Evolutionary conservation across 2,888 invertebrate species (phyloP), one percentile per base, ranked within the genome.

Genomic region (Cremastinae sp.): DNA sequence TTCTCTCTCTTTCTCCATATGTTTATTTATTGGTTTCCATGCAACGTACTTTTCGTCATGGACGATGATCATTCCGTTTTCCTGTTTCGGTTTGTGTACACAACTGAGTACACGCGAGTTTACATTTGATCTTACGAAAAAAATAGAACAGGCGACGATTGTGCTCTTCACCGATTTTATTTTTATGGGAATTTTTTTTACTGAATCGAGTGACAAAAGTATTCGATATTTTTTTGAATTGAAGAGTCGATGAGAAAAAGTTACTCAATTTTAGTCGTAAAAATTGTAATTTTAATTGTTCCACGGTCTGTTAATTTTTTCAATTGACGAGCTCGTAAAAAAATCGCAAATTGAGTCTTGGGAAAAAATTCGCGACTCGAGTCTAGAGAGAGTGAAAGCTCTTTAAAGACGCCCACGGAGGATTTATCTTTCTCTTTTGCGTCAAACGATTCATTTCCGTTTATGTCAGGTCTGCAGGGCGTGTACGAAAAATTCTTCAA

Each of bases 391-490:
- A 53, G 55, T 61, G 61, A 71, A 71, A 71, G 65, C 53, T 71
- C 45, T 55, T 59, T 39, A 49, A 58, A 59, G 65, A 71, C 75
- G 65, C 75, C 71, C 65, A 71, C 75, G 62, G n/a, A 18, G 39
- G 28, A 59, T 62, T 12, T 39, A 12, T 56, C 45, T 49, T 35
- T 61, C 35, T 18, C 56, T 61, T 37, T 62, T 43, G 72, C 66
- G 51, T 56, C 62, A 64, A 75, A 75, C 58, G 45, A 72, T 68
- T 75, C 72, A 75, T 75, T 75, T 75, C 75, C 75, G 72, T 72
- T 75, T 72, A 58, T n/a, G n/a, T 75, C 75, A 68, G 68, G 62
- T 56, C 37, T 12, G 43, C 58, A 49, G 75, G 45, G 71, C 47
- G 28, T 16, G 4, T 9, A 5, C 12, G 9, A 35, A 41, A 61